Evolutionary conservation across 2,797 vertebrate genomes (phyloP), one percentile per base, ranked within the genome.

Genomic region (Rallus crepitans): DNA sequence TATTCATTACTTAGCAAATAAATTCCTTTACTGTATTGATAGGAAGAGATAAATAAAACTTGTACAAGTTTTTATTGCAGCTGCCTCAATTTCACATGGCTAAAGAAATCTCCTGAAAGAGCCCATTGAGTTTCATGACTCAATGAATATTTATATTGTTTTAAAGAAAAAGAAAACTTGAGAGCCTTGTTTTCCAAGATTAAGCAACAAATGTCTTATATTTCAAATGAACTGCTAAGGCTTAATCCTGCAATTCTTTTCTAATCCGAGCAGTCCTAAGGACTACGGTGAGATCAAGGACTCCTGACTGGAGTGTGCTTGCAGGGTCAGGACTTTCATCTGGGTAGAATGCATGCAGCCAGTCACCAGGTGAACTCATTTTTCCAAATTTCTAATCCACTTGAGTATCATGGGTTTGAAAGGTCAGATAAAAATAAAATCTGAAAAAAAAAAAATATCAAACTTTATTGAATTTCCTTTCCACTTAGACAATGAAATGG

Each of bases 131-230:
- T 78, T 93, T 85, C 59, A 79, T 37, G 47, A 81, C 47, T 89
- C 69, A 86, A 83, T 92, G 45, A 89, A 92, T 86, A 91, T 92
- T 96, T 90, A 93, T 90, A 76, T 88, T 93, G 40, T 78, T 92
- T 83, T 90, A 90, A 87, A 90, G 81, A 66, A 93, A 88, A 88
- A 82, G 90, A 94, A 94, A 95, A 95, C 87, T 82, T 75, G 82
- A 95, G 83, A 81, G 35, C 18, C 79, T 79, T 94, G 80, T 90
- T 96, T 96, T 96, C 47, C 84, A 95, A 94, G 92, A 97, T 94
- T 94, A 94, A 82, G 87, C 47, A 94, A 96, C 82, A 95, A 97
- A 88, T 91, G 89, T 94, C 85, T 96, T 93, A 65, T 83, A 92
- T 96, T 96, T 97, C 95, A 95, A 95, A 94, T 90, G 61, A 86